Percentiles rank a stretch among this genome's conserved stretches.
Conservation (phyloP, 1,140 invertebrate species). For the Ruditapes philippinarum region DNA sequence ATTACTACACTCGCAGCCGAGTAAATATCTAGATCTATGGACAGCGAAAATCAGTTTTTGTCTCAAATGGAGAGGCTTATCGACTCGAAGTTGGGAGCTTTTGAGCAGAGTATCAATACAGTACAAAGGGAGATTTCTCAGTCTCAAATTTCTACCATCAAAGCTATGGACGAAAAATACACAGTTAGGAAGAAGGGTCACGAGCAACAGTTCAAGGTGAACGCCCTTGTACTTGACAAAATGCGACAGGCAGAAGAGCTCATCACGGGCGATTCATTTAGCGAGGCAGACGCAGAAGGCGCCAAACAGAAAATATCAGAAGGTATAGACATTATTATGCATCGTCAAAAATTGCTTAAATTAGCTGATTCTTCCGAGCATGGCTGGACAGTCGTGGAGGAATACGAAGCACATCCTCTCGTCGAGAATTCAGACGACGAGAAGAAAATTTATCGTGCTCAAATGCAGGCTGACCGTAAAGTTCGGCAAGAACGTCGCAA, state of each 20-base stretch:
- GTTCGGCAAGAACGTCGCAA: neutral
- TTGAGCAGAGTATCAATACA: neutral
- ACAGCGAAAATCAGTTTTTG: neutral
- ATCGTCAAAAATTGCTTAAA: neutral
- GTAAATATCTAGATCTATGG: too few relatives aligned
- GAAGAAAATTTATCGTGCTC: neutral
- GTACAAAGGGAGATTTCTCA: neutral
- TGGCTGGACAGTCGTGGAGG: neutral
- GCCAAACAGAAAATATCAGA: neutral
- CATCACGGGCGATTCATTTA: neutral
- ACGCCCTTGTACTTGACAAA: neutral
- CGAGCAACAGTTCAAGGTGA: neutral
- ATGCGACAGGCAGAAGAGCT: neutral
- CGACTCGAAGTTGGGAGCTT: neutral
- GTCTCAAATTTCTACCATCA: too few relatives aligned
- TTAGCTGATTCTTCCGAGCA: neutral
- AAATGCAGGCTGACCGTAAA: neutral
- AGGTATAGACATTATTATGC: neutral
- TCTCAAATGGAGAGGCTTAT: neutral
- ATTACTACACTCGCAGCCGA: too few relatives aligned
- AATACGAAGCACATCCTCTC: neutral
- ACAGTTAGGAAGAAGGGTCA: neutral
- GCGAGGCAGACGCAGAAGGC: neutral
- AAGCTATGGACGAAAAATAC: neutral
- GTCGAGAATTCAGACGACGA: neutral